phyloP scores from a whole-genome alignment of 2,797 vertebrate species.

The Sebastiscus albofasciatus region DNA sequence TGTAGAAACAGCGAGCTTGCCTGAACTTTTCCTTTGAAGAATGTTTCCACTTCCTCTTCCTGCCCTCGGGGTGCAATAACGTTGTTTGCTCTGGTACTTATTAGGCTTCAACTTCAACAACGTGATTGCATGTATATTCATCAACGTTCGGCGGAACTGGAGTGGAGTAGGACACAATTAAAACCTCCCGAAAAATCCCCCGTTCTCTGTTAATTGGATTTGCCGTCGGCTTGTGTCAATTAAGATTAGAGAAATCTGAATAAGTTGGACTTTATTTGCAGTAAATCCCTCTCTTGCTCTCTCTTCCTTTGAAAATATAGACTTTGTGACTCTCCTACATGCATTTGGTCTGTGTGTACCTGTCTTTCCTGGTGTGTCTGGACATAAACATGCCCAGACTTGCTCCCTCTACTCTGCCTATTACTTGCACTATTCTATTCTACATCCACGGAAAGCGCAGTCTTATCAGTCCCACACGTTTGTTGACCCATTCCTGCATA shows the following conservation, averaged over 20 bases:
- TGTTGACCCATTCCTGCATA: slow-evolving; percentile 1
- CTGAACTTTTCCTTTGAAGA: slow-evolving; percentile 62
- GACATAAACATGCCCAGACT: slow-evolving; percentile 64
- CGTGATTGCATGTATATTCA: slow-evolving; percentile 29
- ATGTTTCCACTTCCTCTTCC: slow-evolving; percentile 73
- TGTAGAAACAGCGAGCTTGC: slow-evolving; percentile 26
- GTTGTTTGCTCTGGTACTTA: slow-evolving; percentile 70
- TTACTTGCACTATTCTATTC: slow-evolving; percentile 31
- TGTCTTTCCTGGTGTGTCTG: slow-evolving; percentile 41
- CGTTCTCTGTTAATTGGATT: slow-evolving; percentile 34
- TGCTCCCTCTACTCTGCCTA: slow-evolving; percentile 40
- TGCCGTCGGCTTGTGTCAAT: slow-evolving; percentile 24
- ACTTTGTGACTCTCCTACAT: neutral
- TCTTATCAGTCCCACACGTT: slow-evolving; percentile 39
- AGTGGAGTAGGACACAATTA: slow-evolving; percentile 1
- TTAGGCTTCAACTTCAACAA: slow-evolving; percentile 56
- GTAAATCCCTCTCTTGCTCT: slow-evolving; percentile 2
- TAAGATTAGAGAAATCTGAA: slow-evolving; percentile 12
- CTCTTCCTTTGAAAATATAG: neutral
- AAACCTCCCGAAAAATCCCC: neutral
- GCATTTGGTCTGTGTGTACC: slow-evolving; percentile 4
- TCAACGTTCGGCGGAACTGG: neutral
- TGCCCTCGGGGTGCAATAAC: slow-evolving; percentile 58
- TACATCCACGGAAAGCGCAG: slow-evolving; percentile 3
- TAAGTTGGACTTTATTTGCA: slow-evolving; percentile 23